A percentile compares a stretch with the other conserved stretches of the same genome.
Conservation (phyloP, 2,797 vertebrate species). For the Acanthornis magna region DNA sequence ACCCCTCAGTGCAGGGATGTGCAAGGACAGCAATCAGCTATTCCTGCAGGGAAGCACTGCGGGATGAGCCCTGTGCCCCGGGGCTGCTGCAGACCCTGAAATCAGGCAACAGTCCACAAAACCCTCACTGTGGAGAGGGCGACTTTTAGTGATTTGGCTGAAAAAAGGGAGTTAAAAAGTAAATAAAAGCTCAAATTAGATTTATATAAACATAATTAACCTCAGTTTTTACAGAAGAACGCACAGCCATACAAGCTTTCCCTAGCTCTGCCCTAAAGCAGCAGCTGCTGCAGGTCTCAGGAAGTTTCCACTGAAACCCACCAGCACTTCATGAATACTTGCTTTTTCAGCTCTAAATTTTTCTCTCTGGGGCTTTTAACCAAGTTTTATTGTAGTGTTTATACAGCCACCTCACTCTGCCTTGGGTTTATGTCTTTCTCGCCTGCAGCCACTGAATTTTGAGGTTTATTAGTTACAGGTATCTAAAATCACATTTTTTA, state of each 20-base stretch:
- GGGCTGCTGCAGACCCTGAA: background rate
- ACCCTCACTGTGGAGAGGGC: background rate
- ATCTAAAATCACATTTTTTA: background rate
- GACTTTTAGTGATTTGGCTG: background rate
- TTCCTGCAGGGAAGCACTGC: background rate
- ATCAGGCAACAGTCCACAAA: background rate
- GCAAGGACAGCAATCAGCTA: background rate
- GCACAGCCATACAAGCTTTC: background rate
- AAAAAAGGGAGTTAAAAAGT: background rate
- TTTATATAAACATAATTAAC: background rate
- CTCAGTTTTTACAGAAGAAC: background rate
- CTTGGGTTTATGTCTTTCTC: slow-evolving; percentile 11
- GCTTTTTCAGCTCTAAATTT: background rate
- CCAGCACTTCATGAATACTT: background rate
- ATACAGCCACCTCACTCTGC: background rate
- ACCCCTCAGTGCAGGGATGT: rapidly evolving
- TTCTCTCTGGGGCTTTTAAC: slow-evolving; percentile 21
- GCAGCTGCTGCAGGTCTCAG: background rate
- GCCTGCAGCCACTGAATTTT: slow-evolving; percentile 2
- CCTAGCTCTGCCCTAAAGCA: background rate
- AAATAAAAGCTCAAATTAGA: background rate
- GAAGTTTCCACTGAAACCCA: background rate
- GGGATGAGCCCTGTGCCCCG: rapidly evolving
- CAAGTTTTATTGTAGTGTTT: slow-evolving; percentile 13
- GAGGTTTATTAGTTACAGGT: background rate